Conservation (phyloP, 2,888 invertebrate species). For the Anthophora plumipes region DNA sequence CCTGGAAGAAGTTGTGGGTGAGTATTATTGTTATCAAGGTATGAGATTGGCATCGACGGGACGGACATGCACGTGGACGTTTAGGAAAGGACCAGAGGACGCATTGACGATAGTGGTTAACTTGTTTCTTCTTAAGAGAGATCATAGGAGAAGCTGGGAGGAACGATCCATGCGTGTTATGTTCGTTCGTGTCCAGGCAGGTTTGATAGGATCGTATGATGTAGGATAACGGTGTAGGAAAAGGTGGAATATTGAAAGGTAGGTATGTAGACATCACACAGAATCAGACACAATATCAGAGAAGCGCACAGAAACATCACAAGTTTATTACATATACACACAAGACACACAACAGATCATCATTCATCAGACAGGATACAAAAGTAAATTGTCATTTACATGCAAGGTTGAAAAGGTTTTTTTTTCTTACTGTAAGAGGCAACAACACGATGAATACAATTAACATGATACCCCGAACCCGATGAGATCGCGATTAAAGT, state of each 20-base stretch:
- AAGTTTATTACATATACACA: conserved; percentile 27
- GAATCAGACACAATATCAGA: conserved; percentile 23
- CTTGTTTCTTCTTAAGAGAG: conserved; percentile 8
- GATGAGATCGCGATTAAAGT: conserved; percentile 28
- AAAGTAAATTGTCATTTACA: not conserved
- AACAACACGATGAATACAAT: not conserved
- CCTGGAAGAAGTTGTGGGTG: conserved; percentile 78
- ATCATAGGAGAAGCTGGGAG: not conserved
- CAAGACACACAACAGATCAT: conserved; percentile 34
- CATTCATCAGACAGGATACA: conserved; percentile 23
- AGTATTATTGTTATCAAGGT: conserved; percentile 74
- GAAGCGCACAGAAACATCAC: conserved; percentile 6
- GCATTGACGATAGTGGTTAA: conserved; percentile 27
- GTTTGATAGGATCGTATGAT: conserved; percentile 31
- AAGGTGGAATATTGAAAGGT: conserved; percentile 30
- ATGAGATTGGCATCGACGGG: conserved; percentile 55
- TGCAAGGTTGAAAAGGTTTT: not conserved
- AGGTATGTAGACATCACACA: conserved; percentile 48
- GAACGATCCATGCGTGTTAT: not conserved
- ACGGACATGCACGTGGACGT: conserved; percentile 47
- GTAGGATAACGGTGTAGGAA: conserved; percentile 26
- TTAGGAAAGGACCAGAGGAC: conserved; percentile 47
- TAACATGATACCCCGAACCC: conserved; percentile 2
- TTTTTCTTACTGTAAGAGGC: no score
- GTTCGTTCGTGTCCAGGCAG: not conserved